Base-by-base conservation (phyloP, 1,140 invertebrate genomes). In the Caerostris extrusa region DNA sequence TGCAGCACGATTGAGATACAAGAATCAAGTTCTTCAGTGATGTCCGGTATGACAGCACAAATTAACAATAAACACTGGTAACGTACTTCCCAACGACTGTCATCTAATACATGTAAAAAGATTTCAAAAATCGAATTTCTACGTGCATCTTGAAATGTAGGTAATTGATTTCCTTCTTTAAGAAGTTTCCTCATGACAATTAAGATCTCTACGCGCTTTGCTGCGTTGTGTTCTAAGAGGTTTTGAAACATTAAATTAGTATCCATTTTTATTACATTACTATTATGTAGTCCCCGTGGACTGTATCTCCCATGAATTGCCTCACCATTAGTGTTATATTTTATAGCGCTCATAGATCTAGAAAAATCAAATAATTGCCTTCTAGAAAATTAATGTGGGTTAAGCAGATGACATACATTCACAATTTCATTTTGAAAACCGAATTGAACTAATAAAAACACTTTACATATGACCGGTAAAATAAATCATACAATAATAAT, bases 11-110 rank as follows among this genome's bases (percentile, higher is more conserved):
- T 12, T 4, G 77, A 91, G 77, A 94, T 94, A 85, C 92, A 93
- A 19, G 87, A 60, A 71, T 94, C 94, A 5, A 94, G 19, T 55
- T 94, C 94, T 14, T 90, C 92, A 77, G 60, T 87, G 34, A 61
- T 69, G 12, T 82, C 34, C 3, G 91, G 94, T 58, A 94, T 86
- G 19, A 94, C 60, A 53, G 82, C 71, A 58, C 86, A 67, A 58
- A 94, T 91, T 56, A 94, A 56, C n/a, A 94, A 34, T 53, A 94
- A 64, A 69, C 94, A 94, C 57, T 94, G 94, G 61, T 94, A 94
- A 8, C 94, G 87, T 6, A 94, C 94, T 87, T 94, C 94, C 94
- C 94, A 94, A 12, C 94, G n/a, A 12, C 55, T 53, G 58, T 94
- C 94, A 81, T 94, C 92, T 34, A 94, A 77, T 0, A 94, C 85